Conservation (phyloP, 2,797 vertebrate genomes). For the Odontamblyopus rebecca region DNA sequence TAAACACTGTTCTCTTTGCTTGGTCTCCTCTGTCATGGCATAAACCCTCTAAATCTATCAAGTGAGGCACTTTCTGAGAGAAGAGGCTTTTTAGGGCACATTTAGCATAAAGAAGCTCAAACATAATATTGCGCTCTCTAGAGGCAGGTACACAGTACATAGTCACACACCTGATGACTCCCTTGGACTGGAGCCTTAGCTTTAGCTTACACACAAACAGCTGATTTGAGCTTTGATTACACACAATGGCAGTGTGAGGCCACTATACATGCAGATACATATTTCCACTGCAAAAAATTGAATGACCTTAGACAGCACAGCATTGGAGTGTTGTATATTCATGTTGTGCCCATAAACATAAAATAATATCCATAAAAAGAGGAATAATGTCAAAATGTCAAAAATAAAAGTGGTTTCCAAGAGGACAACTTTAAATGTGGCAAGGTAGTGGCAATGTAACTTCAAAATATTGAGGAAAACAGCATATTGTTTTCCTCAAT, state of each 20-base stretch:
- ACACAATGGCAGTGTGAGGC: slow-evolving; percentile 67
- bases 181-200: slow-evolving; percentile 30
- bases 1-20: slow-evolving; percentile 73
- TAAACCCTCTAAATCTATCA: slow-evolving; percentile 50
- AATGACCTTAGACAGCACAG: slow-evolving; percentile 15
- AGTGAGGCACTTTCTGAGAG: slow-evolving; percentile 78
- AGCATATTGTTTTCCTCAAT: slow-evolving; percentile 28
- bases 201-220: slow-evolving; percentile 51
- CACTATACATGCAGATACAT: slow-evolving; percentile 66
- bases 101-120: slow-evolving; percentile 51
- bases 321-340: slow-evolving; percentile 27
- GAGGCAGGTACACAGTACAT: slow-evolving; percentile 52
- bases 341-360: slow-evolving; percentile 21
- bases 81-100: slow-evolving; percentile 59
- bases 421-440: slow-evolving; percentile 27
- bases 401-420: slow-evolving; percentile 23
- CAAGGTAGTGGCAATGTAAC: slow-evolving; percentile 22
- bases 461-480: slow-evolving; percentile 50
- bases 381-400: slow-evolving; percentile 1
- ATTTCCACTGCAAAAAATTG: slow-evolving; percentile 49
- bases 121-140: slow-evolving; percentile 49
- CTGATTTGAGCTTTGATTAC: slow-evolving; percentile 51
- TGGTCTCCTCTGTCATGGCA: slow-evolving; percentile 53
- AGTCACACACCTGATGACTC: slow-evolving; percentile 48
- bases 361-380: slow-evolving; percentile 13